These are phyloP conservation scores for Sigmodon hispidus DNA, from an alignment of 2,113 vertebrate genomes.

Conservation along the genomic window DNA sequence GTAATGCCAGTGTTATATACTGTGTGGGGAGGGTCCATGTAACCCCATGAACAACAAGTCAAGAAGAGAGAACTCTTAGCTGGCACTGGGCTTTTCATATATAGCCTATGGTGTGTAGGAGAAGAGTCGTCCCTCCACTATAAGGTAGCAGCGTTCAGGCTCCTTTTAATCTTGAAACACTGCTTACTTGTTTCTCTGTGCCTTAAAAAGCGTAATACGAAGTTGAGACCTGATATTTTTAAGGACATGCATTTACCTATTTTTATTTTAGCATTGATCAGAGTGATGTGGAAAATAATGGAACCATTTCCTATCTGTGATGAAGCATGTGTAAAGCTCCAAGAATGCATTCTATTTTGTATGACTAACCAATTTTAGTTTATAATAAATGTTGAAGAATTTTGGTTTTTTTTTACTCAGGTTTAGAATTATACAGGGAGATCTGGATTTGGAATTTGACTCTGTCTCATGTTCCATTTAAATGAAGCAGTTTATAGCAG, in stretches of 20 bases:
- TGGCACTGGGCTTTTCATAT: neutral
- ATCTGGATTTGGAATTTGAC: slow-evolving; percentile 37
- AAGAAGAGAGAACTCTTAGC: neutral
- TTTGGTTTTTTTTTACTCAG: slow-evolving; percentile 54
- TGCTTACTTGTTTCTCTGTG: neutral
- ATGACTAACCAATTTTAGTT: slow-evolving; percentile 29
- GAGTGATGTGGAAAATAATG: neutral
- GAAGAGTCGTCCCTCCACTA: no score
- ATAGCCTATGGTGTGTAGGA: neutral
- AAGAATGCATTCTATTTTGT: slow-evolving; percentile 22
- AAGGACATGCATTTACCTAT: neutral
- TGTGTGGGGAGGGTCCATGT: no score
- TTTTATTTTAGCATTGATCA: slow-evolving; percentile 3
- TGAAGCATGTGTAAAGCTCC: neutral
- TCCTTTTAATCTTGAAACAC: neutral
- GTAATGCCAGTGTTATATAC: neutral
- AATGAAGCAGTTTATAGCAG: slow-evolving; percentile 17
- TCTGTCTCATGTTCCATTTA: slow-evolving; percentile 9
- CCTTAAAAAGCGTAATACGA: neutral
- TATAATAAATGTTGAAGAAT: slow-evolving; percentile 26
- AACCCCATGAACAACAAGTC: neutral
- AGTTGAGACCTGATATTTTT: neutral
- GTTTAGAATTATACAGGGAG: slow-evolving; percentile 13
- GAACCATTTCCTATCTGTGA: neutral
- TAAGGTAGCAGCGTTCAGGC: no score